These are phyloP conservation scores for Arrhopalites spinosus DNA, from an alignment of 2,888 invertebrate genomes.

Conservation along the genomic window DNA sequence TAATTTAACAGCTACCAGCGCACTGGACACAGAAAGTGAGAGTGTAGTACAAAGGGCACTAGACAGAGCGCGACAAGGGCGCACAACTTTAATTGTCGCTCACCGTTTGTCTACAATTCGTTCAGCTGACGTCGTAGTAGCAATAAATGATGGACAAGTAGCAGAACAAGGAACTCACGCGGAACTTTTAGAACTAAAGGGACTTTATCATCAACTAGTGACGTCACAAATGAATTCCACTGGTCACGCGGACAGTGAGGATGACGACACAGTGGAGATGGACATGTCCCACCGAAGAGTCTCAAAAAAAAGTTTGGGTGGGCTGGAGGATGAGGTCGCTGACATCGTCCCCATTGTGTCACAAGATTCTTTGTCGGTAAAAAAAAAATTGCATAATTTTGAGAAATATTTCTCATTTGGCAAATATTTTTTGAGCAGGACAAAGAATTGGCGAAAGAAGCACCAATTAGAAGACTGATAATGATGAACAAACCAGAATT, in stretches of 20 bases:
- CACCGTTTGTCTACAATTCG: constrained; percentile 58
- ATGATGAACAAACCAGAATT: constrained; percentile 73
- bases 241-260: constrained; percentile 58
- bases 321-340: constrained; percentile 47
- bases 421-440: constrained; percentile 38
- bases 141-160: constrained; percentile 71
- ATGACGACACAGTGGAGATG: constrained; percentile 33
- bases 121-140: constrained; percentile 59
- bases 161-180: constrained; percentile 77
- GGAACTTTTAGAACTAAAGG: constrained; percentile 68
- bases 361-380: constrained; percentile 44
- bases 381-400: too few relatives aligned
- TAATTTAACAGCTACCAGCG: constrained; percentile 76
- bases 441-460: constrained; percentile 41
- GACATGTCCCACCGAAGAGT: background rate
- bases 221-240: constrained; percentile 65
- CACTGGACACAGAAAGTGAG: constrained; percentile 80
- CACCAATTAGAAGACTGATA: constrained; percentile 65
- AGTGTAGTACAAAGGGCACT: constrained; percentile 78
- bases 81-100: constrained; percentile 60
- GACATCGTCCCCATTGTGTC: constrained; percentile 20
- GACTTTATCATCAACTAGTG: constrained; percentile 72
- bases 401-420: too few relatives aligned
- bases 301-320: constrained; percentile 30
- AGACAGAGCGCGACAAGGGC: constrained; percentile 62